A percentile compares a stretch with the other conserved stretches of the same genome.
phyloP scores from a whole-genome alignment of 64 coral and sea anemone species.

The Pocillopora damicornis region DNA sequence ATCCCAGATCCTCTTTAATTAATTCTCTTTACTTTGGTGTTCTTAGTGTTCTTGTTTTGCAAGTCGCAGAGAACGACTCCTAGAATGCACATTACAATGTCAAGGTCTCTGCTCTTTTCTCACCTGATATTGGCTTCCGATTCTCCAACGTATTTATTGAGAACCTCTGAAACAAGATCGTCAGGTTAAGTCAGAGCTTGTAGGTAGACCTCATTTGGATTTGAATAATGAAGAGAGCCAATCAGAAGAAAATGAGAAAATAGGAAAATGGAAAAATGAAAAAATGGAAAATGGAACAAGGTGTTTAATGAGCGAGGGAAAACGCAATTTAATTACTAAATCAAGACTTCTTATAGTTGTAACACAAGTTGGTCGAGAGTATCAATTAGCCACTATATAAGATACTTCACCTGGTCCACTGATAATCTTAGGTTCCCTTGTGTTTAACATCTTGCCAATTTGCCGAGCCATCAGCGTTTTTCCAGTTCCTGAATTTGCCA shows the following conservation, averaged over 20 bases:
- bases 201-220: too few species aligned
- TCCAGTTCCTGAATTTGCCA: conserved; percentile 74
- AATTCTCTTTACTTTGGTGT: too few species aligned
- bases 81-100: not conserved
- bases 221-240: too few species aligned
- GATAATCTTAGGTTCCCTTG: conserved; percentile 96
- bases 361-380: not conserved
- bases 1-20: too few species aligned
- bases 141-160: conserved; percentile 97
- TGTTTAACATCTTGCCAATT: conserved; percentile 99
- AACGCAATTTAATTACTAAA: too few species aligned
- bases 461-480: conserved; percentile 97
- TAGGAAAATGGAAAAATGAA: too few species aligned
- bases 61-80: not conserved
- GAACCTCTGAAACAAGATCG: conserved; percentile 66
- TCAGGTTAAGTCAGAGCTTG: not conserved
- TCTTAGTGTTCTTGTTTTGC: too few species aligned
- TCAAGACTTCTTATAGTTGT: not conserved
- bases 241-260: too few species aligned
- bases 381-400: not conserved
- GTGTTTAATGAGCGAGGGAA: too few species aligned
- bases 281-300: too few species aligned
- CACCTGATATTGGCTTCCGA: conserved; percentile 94
- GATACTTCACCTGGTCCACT: conserved; percentile 83
- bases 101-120: not conserved